phyloP scores from a whole-genome alignment of 2,113 vertebrate genomes.

The Spea bombifrons region DNA sequence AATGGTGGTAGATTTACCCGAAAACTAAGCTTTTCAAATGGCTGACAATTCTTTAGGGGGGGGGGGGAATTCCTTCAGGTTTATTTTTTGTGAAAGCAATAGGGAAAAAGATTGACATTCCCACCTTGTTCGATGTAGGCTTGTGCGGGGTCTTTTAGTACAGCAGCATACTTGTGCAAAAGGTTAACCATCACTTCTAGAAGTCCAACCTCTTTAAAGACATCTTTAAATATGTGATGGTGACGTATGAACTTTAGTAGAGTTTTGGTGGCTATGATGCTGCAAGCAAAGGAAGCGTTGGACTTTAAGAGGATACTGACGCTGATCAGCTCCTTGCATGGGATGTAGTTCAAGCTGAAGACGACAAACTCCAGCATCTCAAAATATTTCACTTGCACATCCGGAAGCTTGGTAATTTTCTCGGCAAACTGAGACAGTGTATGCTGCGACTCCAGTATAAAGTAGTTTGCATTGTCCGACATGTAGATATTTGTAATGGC shows the following conservation, averaged over 20 bases:
- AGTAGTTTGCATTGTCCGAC: slow-evolving; percentile 93
- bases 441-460: slow-evolving; percentile 94
- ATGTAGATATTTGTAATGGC: slow-evolving; percentile 91
- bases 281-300: slow-evolving; percentile 86
- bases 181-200: slow-evolving; percentile 96
- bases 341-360: slow-evolving; percentile 95
- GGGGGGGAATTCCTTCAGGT: no score
- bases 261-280: slow-evolving; percentile 83
- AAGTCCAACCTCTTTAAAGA: slow-evolving; percentile 94
- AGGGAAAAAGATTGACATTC: slow-evolving; percentile 2
- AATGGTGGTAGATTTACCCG: neutral
- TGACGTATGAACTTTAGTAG: slow-evolving; percentile 89
- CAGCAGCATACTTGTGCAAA: slow-evolving; percentile 95
- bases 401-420: slow-evolving; percentile 84
- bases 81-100: neutral
- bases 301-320: slow-evolving; percentile 95
- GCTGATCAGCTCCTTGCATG: slow-evolving; percentile 97
- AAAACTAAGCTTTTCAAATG: neutral
- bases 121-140: slow-evolving; percentile 82
- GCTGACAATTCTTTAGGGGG: neutral
- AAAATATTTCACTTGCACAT: slow-evolving; percentile 93
- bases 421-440: slow-evolving; percentile 93
- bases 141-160: slow-evolving; percentile 91
- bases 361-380: slow-evolving; percentile 95
- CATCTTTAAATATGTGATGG: slow-evolving; percentile 92